These are phyloP conservation scores for Tenualosa ilisha DNA, from an alignment of 2,797 vertebrate species.

Conservation along the genomic window DNA sequence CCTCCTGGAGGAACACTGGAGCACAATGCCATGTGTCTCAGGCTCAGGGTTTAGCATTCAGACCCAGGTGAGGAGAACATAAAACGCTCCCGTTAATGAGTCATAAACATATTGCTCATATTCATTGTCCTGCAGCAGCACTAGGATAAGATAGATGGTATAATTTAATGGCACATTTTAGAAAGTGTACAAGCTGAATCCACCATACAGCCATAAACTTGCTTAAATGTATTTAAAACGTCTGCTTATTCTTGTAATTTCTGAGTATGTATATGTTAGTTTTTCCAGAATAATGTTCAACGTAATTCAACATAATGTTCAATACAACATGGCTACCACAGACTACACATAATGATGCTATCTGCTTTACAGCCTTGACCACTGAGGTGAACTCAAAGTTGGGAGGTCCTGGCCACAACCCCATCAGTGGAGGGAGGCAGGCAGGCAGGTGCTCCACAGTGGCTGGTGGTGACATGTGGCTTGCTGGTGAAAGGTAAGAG, in stretches of 20 bases:
- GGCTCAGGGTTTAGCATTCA: not conserved
- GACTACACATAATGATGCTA: not conserved
- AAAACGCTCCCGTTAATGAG: not conserved
- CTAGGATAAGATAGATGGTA: not conserved
- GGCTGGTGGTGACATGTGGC: slow-evolving; percentile 29
- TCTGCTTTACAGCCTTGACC: not conserved
- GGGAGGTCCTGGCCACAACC: not conserved
- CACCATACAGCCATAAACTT: not conserved
- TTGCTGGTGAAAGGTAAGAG: slow-evolving; percentile 42
- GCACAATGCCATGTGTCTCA: not conserved
- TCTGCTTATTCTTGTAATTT: not conserved
- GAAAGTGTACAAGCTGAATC: not conserved
- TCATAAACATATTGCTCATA: not conserved
- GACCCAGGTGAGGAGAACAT: not conserved
- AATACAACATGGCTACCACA: not conserved
- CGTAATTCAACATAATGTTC: not conserved
- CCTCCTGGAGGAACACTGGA: slow-evolving; percentile 66
- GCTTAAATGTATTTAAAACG: not conserved
- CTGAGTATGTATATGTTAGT: not conserved
- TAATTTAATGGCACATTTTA: not conserved
- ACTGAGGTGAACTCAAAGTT: not conserved
- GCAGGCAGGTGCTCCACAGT: slow-evolving; percentile 6
- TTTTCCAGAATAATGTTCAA: too few species aligned
- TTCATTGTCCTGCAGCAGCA: not conserved
- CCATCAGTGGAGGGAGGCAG: not conserved